A percentile compares a stretch with the other conserved stretches of the same genome.
These are phyloP conservation scores for Linurgus olivaceus DNA, from an alignment of 2,797 vertebrate genomes.

Conservation along the genomic window DNA sequence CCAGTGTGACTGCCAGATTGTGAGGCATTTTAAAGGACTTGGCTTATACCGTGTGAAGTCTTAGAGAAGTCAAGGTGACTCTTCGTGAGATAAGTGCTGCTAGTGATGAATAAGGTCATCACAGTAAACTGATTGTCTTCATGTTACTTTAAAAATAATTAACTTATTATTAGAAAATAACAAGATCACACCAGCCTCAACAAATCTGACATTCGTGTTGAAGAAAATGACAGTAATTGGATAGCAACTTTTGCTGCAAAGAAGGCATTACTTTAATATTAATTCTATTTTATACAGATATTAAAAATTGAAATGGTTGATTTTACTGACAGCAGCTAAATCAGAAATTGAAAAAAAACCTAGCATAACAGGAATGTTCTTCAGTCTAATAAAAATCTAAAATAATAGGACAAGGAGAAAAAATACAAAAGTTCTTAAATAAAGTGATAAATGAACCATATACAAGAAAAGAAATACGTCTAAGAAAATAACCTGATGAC, in stretches of 20 bases:
- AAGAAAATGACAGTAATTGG: constrained; percentile 19
- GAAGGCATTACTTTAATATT: neutral
- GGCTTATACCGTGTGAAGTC: neutral
- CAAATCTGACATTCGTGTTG: neutral
- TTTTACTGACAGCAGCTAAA: neutral
- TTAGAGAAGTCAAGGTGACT: constrained; percentile 12
- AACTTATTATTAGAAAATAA: constrained; percentile 5
- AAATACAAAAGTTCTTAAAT: neutral
- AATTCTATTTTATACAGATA: neutral
- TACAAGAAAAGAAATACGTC: neutral
- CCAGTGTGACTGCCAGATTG: neutral
- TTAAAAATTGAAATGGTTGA: neutral
- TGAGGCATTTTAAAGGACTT: neutral
- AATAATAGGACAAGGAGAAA: neutral
- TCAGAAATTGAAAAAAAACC: neutral
- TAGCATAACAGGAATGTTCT: neutral
- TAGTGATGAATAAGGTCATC: neutral
- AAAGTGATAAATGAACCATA: neutral
- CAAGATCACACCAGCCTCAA: neutral
- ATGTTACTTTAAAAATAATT: constrained; percentile 18
- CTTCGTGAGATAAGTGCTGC: neutral
- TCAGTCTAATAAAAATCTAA: neutral
- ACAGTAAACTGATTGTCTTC: neutral
- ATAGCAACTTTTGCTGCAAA: neutral
- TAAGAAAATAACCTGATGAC: neutral